Percentiles rank a stretch among this genome's conserved stretches.
These are phyloP conservation scores for Tenthredo amoena DNA, from an alignment of 2,888 invertebrate species.

Conservation along the genomic window DNA sequence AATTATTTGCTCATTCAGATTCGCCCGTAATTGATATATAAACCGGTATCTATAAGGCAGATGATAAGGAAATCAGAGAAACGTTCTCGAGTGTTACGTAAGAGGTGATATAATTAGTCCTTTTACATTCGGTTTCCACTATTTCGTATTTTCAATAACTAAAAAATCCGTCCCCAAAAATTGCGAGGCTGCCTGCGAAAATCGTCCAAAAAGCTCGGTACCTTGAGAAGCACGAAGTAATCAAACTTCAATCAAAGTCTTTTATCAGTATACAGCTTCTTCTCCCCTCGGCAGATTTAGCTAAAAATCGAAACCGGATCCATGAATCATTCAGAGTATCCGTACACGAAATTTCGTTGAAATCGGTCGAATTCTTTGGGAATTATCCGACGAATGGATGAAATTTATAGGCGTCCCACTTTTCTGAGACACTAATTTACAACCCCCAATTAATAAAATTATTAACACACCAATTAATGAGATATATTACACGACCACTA, in stretches of 20 bases:
- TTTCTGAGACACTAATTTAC: background rate
- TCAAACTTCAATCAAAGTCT: background rate
- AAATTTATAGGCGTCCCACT: background rate
- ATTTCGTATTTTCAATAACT: background rate
- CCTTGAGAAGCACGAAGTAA: no score
- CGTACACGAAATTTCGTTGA: background rate
- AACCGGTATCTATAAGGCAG: conserved; percentile 18
- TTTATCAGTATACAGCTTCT: background rate
- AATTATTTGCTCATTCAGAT: conserved; percentile 38
- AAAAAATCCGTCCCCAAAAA: no score
- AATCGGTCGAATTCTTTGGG: background rate
- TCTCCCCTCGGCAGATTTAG: background rate
- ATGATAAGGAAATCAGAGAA: conserved; percentile 6
- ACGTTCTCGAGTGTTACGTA: background rate
- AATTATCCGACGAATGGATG: background rate
- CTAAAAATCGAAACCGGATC: background rate
- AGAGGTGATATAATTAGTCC: background rate
- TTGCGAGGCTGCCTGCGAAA: background rate
- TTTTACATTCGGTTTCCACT: background rate
- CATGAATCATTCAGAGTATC: background rate
- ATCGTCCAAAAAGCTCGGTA: background rate
- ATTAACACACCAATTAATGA: background rate
- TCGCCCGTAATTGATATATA: conserved; percentile 18
- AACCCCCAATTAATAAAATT: background rate
- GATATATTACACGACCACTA: background rate